These are phyloP conservation scores for Ommatoiulus sabulosus DNA, from an alignment of 2,888 invertebrate species.

Conservation along the genomic window DNA sequence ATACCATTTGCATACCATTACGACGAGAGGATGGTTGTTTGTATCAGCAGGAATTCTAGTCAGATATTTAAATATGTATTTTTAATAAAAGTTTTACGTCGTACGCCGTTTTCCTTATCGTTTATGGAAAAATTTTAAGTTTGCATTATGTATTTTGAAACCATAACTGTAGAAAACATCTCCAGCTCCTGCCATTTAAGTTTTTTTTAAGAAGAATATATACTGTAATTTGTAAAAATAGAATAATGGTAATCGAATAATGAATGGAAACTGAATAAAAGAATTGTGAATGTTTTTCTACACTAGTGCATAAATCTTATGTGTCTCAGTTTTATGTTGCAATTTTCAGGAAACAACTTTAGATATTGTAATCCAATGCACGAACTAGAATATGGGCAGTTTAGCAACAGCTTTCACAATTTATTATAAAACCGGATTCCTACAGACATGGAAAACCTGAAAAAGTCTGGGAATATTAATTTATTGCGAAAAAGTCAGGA, in stretches of 20 bases:
- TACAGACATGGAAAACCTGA: no score
- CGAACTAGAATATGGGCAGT: no score
- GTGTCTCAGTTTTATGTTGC: neutral
- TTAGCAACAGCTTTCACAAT: no score
- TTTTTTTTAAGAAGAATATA: neutral
- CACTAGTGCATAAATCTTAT: neutral
- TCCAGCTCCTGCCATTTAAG: neutral
- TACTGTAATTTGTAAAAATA: neutral
- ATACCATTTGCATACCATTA: slow-evolving; percentile 37
- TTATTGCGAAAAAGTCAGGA: no score
- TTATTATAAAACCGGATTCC: no score
- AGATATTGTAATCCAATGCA: no score
- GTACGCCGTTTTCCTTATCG: neutral
- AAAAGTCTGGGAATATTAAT: no score
- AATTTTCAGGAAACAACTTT: neutral
- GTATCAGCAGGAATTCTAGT: slow-evolving; percentile 44
- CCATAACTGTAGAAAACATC: neutral
- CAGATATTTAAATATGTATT: slow-evolving; percentile 47
- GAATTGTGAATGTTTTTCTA: neutral
- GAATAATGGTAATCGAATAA: neutral
- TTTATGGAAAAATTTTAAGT: neutral
- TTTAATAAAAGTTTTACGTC: slow-evolving; percentile 40
- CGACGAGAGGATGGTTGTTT: neutral
- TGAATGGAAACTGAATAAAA: neutral
- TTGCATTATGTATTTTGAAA: neutral